These are phyloP conservation scores for Pedetes capensis DNA, from an alignment of 2,113 vertebrate species.

Conservation along the genomic window DNA sequence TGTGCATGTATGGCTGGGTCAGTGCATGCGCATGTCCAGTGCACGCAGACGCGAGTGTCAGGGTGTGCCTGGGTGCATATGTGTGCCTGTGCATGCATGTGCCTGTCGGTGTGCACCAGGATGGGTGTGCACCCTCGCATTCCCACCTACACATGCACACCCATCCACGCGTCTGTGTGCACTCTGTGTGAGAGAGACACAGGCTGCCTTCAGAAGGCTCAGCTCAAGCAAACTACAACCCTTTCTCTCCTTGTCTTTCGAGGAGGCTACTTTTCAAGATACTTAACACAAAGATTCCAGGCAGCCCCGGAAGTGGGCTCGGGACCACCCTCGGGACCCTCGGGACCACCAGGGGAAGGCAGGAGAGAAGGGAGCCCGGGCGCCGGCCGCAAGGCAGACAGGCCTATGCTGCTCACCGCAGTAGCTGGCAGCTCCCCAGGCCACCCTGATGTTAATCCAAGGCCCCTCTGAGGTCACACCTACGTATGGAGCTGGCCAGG, in stretches of 20 bases:
- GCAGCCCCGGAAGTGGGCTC: neutral
- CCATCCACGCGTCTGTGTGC: neutral
- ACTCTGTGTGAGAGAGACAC: neutral
- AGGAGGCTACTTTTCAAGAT: neutral
- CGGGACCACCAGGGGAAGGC: no score
- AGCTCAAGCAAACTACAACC: neutral
- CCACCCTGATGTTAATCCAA: constrained; percentile 39
- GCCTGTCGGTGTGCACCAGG: neutral
- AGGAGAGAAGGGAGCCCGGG: neutral
- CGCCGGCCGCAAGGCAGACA: neutral
- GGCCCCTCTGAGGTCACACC: neutral
- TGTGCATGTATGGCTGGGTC: no score
- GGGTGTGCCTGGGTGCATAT: neutral
- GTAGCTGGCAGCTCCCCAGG: neutral
- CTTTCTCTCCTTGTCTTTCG: neutral
- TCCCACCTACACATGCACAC: no score
- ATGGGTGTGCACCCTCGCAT: neutral
- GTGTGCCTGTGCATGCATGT: neutral
- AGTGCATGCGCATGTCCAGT: neutral
- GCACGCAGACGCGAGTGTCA: neutral
- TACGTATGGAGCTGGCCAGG: neutral
- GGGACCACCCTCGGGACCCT: no score
- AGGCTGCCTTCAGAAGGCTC: neutral
- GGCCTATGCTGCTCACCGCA: neutral
- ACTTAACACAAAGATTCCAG: neutral